Conservation (phyloP, 1,140 invertebrate genomes). For the Caenorhabditis tropicalis region DNA sequence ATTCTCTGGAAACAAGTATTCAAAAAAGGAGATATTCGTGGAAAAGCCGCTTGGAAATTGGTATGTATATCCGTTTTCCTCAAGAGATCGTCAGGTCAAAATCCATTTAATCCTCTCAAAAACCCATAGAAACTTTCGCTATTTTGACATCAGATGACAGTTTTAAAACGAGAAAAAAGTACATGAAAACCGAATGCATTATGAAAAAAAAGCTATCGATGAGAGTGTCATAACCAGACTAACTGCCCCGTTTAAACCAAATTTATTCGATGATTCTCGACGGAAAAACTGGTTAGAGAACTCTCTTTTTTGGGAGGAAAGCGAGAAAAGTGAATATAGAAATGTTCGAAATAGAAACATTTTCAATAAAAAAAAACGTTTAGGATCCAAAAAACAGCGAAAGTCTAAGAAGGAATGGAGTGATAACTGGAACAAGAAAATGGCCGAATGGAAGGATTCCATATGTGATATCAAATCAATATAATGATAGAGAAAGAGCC, state of each 20-base stretch:
- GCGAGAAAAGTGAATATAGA: constrained; percentile 23
- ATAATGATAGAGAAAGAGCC: constrained; percentile 68
- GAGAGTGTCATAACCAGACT: constrained; percentile 14
- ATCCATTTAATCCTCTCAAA: neutral
- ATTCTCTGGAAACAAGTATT: constrained; percentile 62
- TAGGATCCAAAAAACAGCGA: constrained; percentile 42
- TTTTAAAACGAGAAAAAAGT: neutral
- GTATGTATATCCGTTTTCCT: constrained; percentile 44
- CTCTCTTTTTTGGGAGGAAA: neutral
- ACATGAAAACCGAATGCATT: neutral
- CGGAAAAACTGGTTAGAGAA: neutral
- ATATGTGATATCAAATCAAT: constrained; percentile 68
- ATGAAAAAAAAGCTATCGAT: constrained; percentile 19
- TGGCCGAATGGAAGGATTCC: constrained; percentile 70
- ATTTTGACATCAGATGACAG: neutral
- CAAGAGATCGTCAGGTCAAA: neutral
- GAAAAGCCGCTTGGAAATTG: constrained; percentile 64
- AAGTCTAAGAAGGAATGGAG: constrained; percentile 61
- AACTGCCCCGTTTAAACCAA: constrained; percentile 33
- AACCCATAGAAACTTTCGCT: neutral
- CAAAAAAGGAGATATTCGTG: constrained; percentile 64
- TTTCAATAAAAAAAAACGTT: neutral
- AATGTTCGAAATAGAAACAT: constrained; percentile 21
- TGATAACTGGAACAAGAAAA: constrained; percentile 66
- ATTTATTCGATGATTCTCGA: neutral